Base-by-base conservation (phyloP, 2,888 invertebrate genomes). In the Hydropsyche betteni region DNA sequence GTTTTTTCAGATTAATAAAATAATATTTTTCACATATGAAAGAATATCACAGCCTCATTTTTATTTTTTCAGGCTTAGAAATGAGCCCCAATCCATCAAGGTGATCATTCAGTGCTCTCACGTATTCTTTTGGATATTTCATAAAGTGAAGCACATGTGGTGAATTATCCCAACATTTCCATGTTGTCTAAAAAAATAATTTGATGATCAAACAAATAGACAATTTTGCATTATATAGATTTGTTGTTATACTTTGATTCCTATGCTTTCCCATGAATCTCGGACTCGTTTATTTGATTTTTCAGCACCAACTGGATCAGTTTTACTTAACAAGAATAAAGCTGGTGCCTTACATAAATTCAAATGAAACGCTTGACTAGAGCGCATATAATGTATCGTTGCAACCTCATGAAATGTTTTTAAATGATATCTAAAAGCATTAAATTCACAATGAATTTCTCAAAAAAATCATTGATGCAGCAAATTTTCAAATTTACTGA, bases 301-400 rank as follows among this genome's bases (percentile, higher is more conserved):
- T 76, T 92, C 90, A 0, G 92, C 90, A 2, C 95, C 96, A 14
- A 97, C 92, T 0, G 92, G 92, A 84, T 95, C 94, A 24, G 89
- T 89, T 80, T 91, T 88, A 75, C 91, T 91, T 74, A 93, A 87
- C 71, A 94, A 87, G 83, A 95, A 90, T 78, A 94, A 85, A 0
- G 93, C 91, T 2, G 97, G 97, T 53, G 91, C 90, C 80, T 87
- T 89, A 70, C 95, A 89, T 74, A 92, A 83, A 81, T 92, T 94
- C 4, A 91, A 90, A 83, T 95, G 94, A 86, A 95, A 96, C 85
- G 93, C 88, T 82, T 93, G 92, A 81, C 94, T 94, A 7, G 95
- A 92, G 75, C 92, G 87, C 80, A 93, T 88, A 84, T 96, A 97
- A 86, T 96, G 95, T 72, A 90, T 88, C 0, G 95, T 96, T 5